A percentile compares a stretch with the other conserved stretches of the same genome.
These are phyloP conservation scores for Acanthococcus lagerstroemiae DNA, from an alignment of 2,888 invertebrate species.

Conservation along the genomic window DNA sequence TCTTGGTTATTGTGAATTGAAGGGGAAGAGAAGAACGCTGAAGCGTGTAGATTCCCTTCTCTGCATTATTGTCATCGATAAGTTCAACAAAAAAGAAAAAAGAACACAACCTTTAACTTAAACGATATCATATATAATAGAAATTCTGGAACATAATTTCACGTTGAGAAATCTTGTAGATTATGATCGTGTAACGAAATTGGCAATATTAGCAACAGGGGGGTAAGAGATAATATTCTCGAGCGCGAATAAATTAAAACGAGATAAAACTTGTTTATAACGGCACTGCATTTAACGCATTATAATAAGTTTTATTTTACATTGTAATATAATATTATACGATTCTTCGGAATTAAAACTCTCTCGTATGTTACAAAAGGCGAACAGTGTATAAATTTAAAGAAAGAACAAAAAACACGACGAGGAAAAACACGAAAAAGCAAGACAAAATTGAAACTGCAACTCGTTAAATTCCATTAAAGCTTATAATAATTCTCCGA, in stretches of 20 bases:
- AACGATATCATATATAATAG: too few relatives aligned
- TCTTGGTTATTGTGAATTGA: too few relatives aligned
- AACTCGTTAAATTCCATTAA: too few relatives aligned
- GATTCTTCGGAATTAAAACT: background rate
- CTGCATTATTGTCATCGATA: too few relatives aligned
- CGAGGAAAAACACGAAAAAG: too few relatives aligned
- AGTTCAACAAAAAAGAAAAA: too few relatives aligned
- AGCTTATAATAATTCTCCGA: too few relatives aligned
- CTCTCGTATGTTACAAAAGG: background rate
- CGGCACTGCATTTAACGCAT: conserved; percentile 29
- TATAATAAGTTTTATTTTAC: conserved; percentile 30
- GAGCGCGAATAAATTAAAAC: conserved; percentile 29
- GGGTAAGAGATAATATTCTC: conserved; percentile 20
- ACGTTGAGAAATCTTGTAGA: conserved; percentile 25
- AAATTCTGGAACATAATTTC: conserved; percentile 26
- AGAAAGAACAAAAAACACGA: too few relatives aligned
- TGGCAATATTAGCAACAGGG: conserved; percentile 30
- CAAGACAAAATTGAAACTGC: too few relatives aligned
- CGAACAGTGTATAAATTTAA: background rate
- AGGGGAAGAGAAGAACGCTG: too few relatives aligned
- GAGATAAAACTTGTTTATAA: conserved; percentile 29
- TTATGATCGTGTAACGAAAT: conserved; percentile 29
- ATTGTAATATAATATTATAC: conserved; percentile 30
- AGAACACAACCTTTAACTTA: too few relatives aligned
- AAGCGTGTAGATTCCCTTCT: too few relatives aligned